A percentile compares a stretch with the other conserved stretches of the same genome.
Evolutionary conservation across 2,113 vertebrate genomes (phyloP).

Genomic region (Cisticola juncidis): DNA sequence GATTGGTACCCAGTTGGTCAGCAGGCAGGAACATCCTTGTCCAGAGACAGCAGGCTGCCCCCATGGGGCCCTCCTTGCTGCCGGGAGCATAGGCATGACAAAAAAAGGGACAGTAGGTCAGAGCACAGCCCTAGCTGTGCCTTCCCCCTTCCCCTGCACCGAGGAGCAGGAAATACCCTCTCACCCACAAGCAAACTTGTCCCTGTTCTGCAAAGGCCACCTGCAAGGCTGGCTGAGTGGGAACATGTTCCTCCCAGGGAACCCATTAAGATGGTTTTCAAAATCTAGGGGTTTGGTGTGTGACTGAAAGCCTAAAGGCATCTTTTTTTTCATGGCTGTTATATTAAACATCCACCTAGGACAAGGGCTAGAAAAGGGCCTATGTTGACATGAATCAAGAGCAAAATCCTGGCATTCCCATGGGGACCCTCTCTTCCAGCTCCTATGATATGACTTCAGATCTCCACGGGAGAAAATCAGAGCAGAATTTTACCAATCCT

Average conservation of each 20-base stretch:
- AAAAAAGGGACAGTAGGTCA: fast-evolving
- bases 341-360: background rate
- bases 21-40: background rate
- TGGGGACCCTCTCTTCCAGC: background rate
- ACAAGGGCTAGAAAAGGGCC: background rate
- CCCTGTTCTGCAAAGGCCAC: background rate
- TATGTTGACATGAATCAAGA: background rate
- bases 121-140: background rate
- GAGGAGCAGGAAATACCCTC: background rate
- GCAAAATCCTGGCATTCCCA: background rate
- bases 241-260: background rate
- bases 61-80: fast-evolving
- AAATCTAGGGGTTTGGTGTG: background rate
- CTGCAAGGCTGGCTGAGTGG: background rate
- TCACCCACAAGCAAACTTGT: background rate
- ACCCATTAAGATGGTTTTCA: background rate
- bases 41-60: background rate
- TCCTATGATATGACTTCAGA: background rate
- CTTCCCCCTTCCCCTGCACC: background rate
- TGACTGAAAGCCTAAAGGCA: background rate
- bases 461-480: background rate
- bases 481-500: background rate
- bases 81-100: background rate
- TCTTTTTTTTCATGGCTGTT: background rate
- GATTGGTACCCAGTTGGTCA: background rate